These are phyloP conservation scores for Diabrotica balteata DNA, from an alignment of 2,888 invertebrate genomes.

Conservation along the genomic window DNA sequence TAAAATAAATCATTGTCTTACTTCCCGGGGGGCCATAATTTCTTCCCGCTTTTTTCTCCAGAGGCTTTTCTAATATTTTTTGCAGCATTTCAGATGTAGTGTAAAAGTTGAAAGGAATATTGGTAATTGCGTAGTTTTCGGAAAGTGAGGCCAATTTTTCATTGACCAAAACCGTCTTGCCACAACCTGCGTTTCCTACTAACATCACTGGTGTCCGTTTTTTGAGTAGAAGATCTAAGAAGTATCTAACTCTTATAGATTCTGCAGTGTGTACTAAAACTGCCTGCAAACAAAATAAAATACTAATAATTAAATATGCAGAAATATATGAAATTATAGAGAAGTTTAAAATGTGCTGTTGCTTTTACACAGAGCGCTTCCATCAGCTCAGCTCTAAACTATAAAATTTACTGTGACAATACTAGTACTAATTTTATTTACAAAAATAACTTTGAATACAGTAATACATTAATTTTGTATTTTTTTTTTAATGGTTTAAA, in stretches of 20 bases:
- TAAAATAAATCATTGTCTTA: constrained; percentile 91
- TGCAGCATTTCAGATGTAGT: constrained; percentile 94
- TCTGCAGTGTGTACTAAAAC: constrained; percentile 92
- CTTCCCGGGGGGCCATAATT: constrained; percentile 96
- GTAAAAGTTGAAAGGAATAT: constrained; percentile 96
- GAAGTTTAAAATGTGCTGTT: no score
- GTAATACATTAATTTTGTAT: no score
- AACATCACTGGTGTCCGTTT: constrained; percentile 92
- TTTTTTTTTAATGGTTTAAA: no score
- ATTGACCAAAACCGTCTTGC: constrained; percentile 86
- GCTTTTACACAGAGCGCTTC: no score
- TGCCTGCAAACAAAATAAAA: constrained; percentile 67
- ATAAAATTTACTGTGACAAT: no score
- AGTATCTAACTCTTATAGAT: constrained; percentile 88
- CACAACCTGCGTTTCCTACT: constrained; percentile 91
- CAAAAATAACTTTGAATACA: no score
- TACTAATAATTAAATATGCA: background rate
- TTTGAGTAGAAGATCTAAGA: constrained; percentile 88
- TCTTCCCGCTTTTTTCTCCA: constrained; percentile 94
- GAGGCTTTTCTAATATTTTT: constrained; percentile 89
- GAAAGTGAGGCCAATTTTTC: constrained; percentile 76
- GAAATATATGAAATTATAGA: no score
- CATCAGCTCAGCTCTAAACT: no score
- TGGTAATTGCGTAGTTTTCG: constrained; percentile 87
- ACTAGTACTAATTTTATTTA: no score